Evolutionary conservation across 2,113 vertebrate species (phyloP).

Genomic region (Hypomesus transpacificus): DNA sequence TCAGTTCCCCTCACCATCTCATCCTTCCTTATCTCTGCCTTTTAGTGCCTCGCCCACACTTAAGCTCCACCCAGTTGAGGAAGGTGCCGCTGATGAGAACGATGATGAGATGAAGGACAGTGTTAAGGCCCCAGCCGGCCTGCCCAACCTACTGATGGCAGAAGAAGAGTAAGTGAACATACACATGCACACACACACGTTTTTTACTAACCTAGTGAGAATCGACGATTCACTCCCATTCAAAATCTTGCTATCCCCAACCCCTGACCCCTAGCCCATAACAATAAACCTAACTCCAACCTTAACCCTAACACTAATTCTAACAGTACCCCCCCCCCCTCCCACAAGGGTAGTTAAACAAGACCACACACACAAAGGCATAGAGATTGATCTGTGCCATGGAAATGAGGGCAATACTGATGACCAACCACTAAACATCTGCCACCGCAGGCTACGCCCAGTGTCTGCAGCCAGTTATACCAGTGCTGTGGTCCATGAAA

Average conservation of each 20-base stretch:
- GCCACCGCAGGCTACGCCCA: conserved; percentile 59
- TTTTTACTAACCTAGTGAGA: too few relatives aligned
- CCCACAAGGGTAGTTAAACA: not conserved
- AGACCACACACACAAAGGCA: not conserved
- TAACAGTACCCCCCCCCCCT: too few relatives aligned
- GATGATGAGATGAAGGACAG: conserved; percentile 40
- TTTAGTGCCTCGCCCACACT: too few relatives aligned
- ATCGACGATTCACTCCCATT: too few relatives aligned
- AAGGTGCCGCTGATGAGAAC: conserved; percentile 38
- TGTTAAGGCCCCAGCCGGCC: conserved; percentile 35
- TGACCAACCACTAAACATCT: not conserved
- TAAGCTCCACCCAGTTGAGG: not conserved
- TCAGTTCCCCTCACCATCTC: too few relatives aligned
- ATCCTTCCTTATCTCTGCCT: not conserved
- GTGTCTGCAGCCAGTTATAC: conserved; percentile 74
- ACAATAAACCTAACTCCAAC: too few relatives aligned
- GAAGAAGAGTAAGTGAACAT: conserved; percentile 65
- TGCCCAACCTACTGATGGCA: conserved; percentile 52
- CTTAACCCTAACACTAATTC: too few relatives aligned
- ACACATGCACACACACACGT: not conserved
- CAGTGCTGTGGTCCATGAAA: conserved; percentile 72
- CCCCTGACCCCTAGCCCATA: too few relatives aligned
- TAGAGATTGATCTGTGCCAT: not conserved
- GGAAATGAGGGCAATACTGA: too few relatives aligned
- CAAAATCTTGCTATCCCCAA: too few relatives aligned